Percentiles rank a stretch among this genome's conserved stretches.
Evolutionary conservation across 2,113 vertebrate species (phyloP).

Genomic region (Laticauda colubrina): DNA sequence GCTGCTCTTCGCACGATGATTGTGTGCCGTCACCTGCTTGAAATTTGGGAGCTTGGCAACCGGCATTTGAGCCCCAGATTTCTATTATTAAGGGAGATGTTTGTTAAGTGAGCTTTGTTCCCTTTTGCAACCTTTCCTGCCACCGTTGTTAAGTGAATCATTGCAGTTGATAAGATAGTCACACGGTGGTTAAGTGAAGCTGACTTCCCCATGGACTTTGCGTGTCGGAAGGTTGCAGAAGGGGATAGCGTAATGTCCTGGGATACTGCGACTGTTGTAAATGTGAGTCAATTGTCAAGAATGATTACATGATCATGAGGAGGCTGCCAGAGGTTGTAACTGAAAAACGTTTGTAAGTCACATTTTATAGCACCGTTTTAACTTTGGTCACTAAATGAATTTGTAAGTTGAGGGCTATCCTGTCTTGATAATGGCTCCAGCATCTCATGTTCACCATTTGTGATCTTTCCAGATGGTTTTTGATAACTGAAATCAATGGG

Average conservation of each 20-base stretch:
- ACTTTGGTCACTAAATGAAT: not conserved
- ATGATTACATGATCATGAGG: not conserved
- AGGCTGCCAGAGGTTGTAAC: accelerated
- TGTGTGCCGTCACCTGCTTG: no score
- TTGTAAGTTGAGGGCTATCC: not conserved
- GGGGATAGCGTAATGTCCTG: no score
- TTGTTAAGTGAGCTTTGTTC: not conserved
- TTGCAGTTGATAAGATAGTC: not conserved
- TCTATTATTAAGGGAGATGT: not conserved
- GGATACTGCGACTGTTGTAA: not conserved
- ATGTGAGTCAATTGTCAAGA: not conserved
- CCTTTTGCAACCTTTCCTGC: accelerated
- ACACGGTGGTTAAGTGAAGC: not conserved
- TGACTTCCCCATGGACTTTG: no score
- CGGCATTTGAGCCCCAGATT: no score
- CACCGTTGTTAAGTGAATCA: not conserved
- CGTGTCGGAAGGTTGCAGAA: no score
- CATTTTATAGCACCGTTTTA: not conserved
- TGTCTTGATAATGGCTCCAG: not conserved
- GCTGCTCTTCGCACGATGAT: no score
- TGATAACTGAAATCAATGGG: not conserved
- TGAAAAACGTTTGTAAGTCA: accelerated
- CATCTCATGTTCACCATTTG: not conserved
- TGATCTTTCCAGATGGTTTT: not conserved
- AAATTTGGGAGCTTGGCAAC: no score